Base-by-base conservation (phyloP, 2,797 vertebrate genomes). In the Eulemur albifrons region DNA sequence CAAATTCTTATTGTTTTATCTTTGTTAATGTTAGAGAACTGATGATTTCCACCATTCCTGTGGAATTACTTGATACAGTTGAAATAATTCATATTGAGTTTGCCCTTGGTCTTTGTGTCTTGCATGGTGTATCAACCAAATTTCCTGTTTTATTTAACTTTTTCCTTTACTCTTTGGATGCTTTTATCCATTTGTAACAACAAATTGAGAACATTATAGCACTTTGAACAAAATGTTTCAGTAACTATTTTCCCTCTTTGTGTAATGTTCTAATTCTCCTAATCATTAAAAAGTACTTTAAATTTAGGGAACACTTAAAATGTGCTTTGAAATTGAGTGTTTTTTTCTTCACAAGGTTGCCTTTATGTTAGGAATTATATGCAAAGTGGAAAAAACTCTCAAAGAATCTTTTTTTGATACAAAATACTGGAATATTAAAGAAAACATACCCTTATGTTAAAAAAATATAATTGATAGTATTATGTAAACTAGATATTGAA, bases 231-330 rank as follows among this genome's bases (percentile, higher is more conserved):
- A 95, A 94, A 82, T 43, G 38, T 89, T 92, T 91, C 43, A 75
- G 57, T 86, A 88, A 89, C 27, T 82, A 38, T 91, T 93, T 97
- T 95, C 57, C 57, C 23, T 35, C 67, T 48, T 63, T 94, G 6
- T 52, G 43, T 93, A 69, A 88, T 85, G 50, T 92, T 90, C 45
- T 94, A 88, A 59, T 89, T 93, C 20, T 20, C 23, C 11, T 88
- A 82, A 63, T 84, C 63, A 91, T 52, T 35, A 96, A 95, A 73
- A 50, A 48, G 18, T 54, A 17, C 14, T 85, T 94, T 91, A 70
- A 93, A 93, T 85, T 92, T 82, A 69, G 35, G 90, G 92, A 93
- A 48, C 93, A 48, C 12, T 88, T 92, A 88, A 76, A 88, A 80
- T 84, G 2, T 65, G 76, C 7, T 81, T 79, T 88, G 11, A 76